Evolutionary conservation across 2,888 invertebrate species (phyloP), one percentile per base, ranked within the genome.

Genomic region (Buathra laborator): DNA sequence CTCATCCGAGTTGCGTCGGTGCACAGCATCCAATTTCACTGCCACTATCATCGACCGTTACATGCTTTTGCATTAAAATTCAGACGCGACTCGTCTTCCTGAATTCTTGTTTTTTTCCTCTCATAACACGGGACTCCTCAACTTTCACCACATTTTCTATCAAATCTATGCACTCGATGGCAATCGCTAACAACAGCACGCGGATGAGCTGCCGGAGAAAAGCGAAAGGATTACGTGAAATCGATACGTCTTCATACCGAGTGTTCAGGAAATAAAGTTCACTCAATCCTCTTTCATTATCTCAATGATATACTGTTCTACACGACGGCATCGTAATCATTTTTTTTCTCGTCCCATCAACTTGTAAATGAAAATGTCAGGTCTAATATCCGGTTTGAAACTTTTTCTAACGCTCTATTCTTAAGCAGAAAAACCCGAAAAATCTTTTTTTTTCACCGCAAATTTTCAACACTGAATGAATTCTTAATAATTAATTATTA

Each of bases 221-320:
- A 74, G 83, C 79, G 79, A 80, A 83, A 80, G 79, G 83, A 80
- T 83, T 83, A 83, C 79, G 83, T 75, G 83, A 75, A 80, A 83
- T 80, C 53, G 53, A 83, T 83, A 80, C 75, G 53, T 59, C n/a
- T 56, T 7, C 16, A 43, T 81, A 62, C 68, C 48, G 62, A 59
- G 67, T 81, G 72, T 19, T 64, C 43, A 44, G 32, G 43, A 70
- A 19, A 75, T 64, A 66, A 64, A 64, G 43, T 64, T 6, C 64
- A 4, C 16, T 66, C 37, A 62, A 62, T 62, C 59, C 24, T 62
- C 29, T 62, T 62, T 32, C 59, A 62, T 32, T 62, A 32, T 62
- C 24, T 62, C 59, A 14, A 62, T 62, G n/a, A 62, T 14, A 62
- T 6, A 24, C 29, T 7, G 59, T 29, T 29, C 32, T 43, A 10